Percentiles rank a stretch among this genome's conserved stretches.
These are phyloP conservation scores for Cherax quadricarinatus DNA, from an alignment of 1,140 invertebrate genomes.

Conservation along the genomic window DNA sequence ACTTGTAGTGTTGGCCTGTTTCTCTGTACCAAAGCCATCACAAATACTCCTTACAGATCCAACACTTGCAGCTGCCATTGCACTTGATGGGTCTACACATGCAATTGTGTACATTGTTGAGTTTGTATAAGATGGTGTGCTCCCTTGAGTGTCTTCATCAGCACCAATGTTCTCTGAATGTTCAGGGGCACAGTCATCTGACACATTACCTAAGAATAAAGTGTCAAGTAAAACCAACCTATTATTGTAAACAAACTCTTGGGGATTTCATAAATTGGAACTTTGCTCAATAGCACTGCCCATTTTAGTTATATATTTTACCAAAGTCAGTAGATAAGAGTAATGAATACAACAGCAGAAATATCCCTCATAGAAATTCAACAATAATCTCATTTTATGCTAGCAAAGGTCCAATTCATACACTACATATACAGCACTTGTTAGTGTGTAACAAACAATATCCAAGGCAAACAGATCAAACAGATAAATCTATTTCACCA, in stretches of 20 bases:
- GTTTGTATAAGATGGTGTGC: not conserved
- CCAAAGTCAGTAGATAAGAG: no score
- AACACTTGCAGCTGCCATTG: slow-evolving; percentile 7
- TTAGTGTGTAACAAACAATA: no score
- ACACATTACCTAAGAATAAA: not conserved
- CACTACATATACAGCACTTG: no score
- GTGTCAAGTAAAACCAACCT: not conserved
- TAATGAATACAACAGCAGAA: no score
- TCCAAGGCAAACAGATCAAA: no score
- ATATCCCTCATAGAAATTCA: no score
- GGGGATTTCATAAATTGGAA: not conserved
- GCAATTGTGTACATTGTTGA: slow-evolving; percentile 20
- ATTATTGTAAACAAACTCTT: not conserved
- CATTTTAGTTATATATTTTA: no score
- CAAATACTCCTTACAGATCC: slow-evolving; percentile 5
- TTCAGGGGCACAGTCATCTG: not conserved
- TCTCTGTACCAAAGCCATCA: not conserved
- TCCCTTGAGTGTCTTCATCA: not conserved
- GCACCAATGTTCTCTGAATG: not conserved
- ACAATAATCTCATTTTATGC: no score
- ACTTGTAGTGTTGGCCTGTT: not conserved
- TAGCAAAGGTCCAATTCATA: no score
- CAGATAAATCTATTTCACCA: no score
- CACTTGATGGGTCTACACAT: slow-evolving; percentile 20
- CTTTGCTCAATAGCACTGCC: not conserved